Conservation (phyloP, 2,113 vertebrate species). For the Oreocharis arfaki region DNA sequence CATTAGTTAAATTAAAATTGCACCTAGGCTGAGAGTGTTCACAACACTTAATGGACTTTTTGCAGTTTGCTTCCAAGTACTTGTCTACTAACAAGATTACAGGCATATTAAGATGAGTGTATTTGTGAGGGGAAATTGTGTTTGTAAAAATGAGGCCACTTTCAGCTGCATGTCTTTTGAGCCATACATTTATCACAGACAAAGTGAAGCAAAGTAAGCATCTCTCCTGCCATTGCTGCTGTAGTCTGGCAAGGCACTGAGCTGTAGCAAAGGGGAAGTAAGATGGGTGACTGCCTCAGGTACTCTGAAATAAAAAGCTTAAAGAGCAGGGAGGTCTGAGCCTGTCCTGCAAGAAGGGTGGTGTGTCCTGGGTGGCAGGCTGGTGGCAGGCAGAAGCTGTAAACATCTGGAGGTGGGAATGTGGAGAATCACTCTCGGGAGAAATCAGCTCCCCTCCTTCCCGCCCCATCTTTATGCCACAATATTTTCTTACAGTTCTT, state of each 20-base stretch:
- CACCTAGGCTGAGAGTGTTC: background rate
- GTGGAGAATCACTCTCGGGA: background rate
- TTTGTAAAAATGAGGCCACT: background rate
- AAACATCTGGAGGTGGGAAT: background rate
- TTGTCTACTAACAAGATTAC: constrained; percentile 13
- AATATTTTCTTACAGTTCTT: background rate
- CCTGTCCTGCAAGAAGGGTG: background rate
- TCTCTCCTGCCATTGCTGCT: background rate
- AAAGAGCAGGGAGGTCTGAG: background rate
- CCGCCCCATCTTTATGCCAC: background rate
- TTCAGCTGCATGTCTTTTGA: background rate
- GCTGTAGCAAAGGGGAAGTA: background rate
- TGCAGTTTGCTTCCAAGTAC: background rate
- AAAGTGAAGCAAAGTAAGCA: background rate
- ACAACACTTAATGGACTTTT: background rate
- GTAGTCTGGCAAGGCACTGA: background rate
- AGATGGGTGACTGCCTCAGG: background rate
- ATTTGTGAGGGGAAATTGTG: background rate
- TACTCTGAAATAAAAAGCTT: background rate
- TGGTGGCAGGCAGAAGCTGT: background rate
- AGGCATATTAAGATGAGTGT: background rate
- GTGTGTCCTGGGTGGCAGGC: fast-evolving
- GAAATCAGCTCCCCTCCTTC: background rate
- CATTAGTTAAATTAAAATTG: constrained; percentile 37
- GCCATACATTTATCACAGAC: background rate